Conservation (phyloP, 1,140 invertebrate genomes). For the Argopecten irradians region DNA sequence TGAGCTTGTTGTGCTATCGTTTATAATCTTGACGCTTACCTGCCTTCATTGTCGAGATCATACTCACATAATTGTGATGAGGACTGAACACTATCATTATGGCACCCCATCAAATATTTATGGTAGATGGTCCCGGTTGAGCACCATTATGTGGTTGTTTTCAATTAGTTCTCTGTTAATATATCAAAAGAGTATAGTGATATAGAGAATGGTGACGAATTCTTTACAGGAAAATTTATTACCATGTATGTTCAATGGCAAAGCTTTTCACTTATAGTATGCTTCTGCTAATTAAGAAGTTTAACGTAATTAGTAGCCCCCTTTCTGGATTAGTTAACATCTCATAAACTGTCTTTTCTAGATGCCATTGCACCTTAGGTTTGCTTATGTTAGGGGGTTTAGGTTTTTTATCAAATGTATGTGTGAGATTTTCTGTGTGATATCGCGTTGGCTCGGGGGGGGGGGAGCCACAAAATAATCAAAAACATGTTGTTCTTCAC, state of each 20-base stretch:
- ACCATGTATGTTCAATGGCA: slow-evolving; percentile 75
- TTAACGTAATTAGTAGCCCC: slow-evolving; percentile 20
- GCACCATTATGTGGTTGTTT: slow-evolving; percentile 89
- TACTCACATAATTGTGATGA: slow-evolving; percentile 83
- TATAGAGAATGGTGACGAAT: slow-evolving; percentile 32
- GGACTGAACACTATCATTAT: slow-evolving; percentile 85
- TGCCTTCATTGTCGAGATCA: slow-evolving; percentile 85
- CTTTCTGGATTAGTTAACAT: not conserved
- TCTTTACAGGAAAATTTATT: not conserved
- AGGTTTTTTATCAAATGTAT: no score
- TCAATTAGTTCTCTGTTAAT: slow-evolving; percentile 85
- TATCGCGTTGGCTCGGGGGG: no score
- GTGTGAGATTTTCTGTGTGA: no score
- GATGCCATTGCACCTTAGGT: no score
- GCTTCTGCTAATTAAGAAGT: slow-evolving; percentile 79
- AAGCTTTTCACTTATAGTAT: slow-evolving; percentile 84
- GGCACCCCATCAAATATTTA: slow-evolving; percentile 83
- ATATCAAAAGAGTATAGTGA: slow-evolving; percentile 37
- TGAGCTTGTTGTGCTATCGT: not conserved
- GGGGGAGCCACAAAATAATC: no score
- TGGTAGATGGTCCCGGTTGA: slow-evolving; percentile 86
- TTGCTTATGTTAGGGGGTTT: no score
- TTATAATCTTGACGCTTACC: slow-evolving; percentile 78
- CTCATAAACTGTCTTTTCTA: no score
- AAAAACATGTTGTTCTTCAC: no score